Conservation (phyloP, 2,113 vertebrate species). For the Rutilus rutilus region DNA sequence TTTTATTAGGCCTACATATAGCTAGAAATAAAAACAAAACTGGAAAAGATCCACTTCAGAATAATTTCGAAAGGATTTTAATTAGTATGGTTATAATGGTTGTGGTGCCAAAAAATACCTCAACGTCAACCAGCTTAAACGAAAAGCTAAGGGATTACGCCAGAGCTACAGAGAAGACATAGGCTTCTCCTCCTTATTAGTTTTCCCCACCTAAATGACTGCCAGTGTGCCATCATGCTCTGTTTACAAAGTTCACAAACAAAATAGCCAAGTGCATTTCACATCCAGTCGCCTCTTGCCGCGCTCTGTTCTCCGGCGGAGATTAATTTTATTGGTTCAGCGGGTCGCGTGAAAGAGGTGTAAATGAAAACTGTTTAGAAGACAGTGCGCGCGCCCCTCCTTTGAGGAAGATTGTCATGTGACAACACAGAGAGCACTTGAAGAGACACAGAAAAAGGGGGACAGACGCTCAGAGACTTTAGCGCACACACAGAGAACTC, state of each 20-base stretch:
- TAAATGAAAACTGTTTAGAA: slow-evolving; percentile 1
- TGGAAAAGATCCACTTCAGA: neutral
- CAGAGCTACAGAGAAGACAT: no score
- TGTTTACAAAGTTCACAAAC: slow-evolving; percentile 27
- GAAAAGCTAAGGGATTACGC: neutral
- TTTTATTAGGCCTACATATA: no score
- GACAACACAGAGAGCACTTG: slow-evolving; percentile 82
- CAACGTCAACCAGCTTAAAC: neutral
- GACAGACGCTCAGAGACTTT: slow-evolving; percentile 2
- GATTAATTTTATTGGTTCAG: slow-evolving; percentile 21
- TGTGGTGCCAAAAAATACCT: neutral
- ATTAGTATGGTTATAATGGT: neutral
- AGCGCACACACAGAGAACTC: neutral
- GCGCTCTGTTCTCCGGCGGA: neutral
- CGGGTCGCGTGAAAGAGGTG: slow-evolving; percentile 19
- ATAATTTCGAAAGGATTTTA: neutral
- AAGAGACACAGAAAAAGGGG: slow-evolving; percentile 52
- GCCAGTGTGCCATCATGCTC: neutral
- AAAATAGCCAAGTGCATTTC: slow-evolving; percentile 57
- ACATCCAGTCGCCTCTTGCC: neutral
- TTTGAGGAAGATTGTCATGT: slow-evolving; percentile 88
- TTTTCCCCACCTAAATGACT: neutral
- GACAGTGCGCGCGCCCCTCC: slow-evolving; percentile 67
- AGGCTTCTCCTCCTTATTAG: neutral
- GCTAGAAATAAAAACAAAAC: neutral